Base-by-base conservation (phyloP, 2,113 vertebrate species). In the Pterocles gutturalis region DNA sequence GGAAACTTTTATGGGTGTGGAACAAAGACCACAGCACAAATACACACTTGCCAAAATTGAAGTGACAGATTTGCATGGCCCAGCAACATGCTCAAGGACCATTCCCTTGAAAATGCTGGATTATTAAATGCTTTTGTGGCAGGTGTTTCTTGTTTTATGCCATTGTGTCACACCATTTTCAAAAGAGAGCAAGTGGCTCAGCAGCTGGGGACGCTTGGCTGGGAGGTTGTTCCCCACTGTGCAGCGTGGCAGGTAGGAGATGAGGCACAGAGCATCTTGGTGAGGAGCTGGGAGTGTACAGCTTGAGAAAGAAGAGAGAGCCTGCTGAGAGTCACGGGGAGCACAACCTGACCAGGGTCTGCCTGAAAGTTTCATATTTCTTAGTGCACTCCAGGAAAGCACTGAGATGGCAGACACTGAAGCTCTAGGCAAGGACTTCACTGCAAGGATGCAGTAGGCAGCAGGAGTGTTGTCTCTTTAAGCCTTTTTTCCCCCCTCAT, bases 231-330 rank as follows among this genome's bases (percentile, higher is more conserved):
- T 75, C 12, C 46, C 16, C 7, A 2, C 18, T 25, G 9, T 28
- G 25, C 58, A 25, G 10, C 0, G 2, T n/a, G 33, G 55, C 8
- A 41, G 26, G 33, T 7, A 53, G 29, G 10, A 80, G 28, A 16
- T 2, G 5, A 33, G 15, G 7, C 72, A 13, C 5, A 9, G 53
- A 86, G 15, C 2, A 5, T 43, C 29, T 13, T 49, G 18, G 21
- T 49, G 53, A 38, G 53, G 19, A 72, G 11, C 33, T 51, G 31
- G 31, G 38, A 80, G 29, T 0, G 0, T 11, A 4, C 0, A 1
- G 25, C 15, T 69, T 25, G n/a, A 10, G 38, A 33, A 54, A 33
- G 7, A 70, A 36, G 3, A 1, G 9, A 43, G 15, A 57, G 29
- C 12, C 38, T 55, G 62, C 38, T 21, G 62, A 76, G 34, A 64